Percentiles rank a stretch among this genome's conserved stretches.
Evolutionary conservation across 1,140 invertebrate genomes (phyloP).

Genomic region (Bemisia tabaci): DNA sequence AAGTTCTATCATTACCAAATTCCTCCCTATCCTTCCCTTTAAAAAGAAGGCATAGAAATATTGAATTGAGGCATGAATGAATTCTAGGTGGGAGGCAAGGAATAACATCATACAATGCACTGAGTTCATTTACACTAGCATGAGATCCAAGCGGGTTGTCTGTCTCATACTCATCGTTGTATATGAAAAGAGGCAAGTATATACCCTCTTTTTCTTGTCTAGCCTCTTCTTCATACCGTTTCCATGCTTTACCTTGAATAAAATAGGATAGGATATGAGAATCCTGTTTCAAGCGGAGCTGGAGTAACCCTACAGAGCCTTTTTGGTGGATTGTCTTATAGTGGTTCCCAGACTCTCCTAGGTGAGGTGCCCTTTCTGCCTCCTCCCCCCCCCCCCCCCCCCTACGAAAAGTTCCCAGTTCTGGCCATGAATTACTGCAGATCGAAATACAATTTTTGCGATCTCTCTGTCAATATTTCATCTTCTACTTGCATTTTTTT

Average conservation of each 20-base stretch:
- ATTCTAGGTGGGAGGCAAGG: slow-evolving; percentile 23
- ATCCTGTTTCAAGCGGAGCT: not conserved
- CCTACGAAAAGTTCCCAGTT: no score
- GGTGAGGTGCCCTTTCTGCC: no score
- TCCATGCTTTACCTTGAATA: slow-evolving; percentile 25
- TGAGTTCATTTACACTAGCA: slow-evolving; percentile 23
- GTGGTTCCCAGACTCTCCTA: no score
- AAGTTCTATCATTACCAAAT: slow-evolving; percentile 22
- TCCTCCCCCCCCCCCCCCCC: no score
- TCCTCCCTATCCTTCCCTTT: slow-evolving; percentile 23
- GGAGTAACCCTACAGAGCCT: no score
- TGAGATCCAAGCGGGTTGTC: slow-evolving; percentile 27
- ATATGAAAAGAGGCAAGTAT: slow-evolving; percentile 26
- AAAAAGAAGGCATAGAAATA: slow-evolving; percentile 24
- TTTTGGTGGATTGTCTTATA: no score
- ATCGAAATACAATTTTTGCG: no score
- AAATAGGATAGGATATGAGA: slow-evolving; percentile 17
- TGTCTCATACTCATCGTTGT: slow-evolving; percentile 27
- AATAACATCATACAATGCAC: slow-evolving; percentile 24
- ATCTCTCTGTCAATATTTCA: no score
- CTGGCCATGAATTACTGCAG: no score
- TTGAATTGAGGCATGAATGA: slow-evolving; percentile 23
- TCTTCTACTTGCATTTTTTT: no score
- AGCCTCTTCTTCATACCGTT: slow-evolving; percentile 16
- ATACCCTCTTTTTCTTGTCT: slow-evolving; percentile 18